A percentile compares a stretch with the other conserved stretches of the same genome.
phyloP scores from a whole-genome alignment of 2,797 vertebrate genomes.

The Lophotriccus pileatus region DNA sequence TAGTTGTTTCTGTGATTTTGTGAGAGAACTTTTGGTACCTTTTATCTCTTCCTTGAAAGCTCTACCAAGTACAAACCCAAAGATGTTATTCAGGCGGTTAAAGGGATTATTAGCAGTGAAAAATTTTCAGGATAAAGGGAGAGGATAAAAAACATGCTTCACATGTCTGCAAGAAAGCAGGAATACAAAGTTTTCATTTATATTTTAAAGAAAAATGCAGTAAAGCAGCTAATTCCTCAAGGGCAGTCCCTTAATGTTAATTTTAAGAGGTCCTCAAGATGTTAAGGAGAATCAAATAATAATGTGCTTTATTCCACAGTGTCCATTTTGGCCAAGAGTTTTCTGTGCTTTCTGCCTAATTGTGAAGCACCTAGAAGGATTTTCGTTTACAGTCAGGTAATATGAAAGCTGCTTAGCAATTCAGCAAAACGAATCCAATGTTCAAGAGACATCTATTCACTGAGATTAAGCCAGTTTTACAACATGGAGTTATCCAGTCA shows the following conservation, averaged over 20 bases:
- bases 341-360: neutral
- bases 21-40: neutral
- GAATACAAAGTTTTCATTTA: neutral
- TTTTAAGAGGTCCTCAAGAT: neutral
- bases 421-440: conserved; percentile 27
- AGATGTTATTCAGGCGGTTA: neutral
- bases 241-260: neutral
- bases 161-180: neutral
- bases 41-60: neutral
- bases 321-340: neutral
- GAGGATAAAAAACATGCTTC: neutral
- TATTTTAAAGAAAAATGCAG: neutral
- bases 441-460: conserved; percentile 14
- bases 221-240: neutral
- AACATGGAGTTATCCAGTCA: conserved; percentile 8
- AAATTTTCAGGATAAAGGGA: neutral
- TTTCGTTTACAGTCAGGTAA: conserved; percentile 20
- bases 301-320: neutral
- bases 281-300: neutral
- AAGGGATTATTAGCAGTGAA: neutral
- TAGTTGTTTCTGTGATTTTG: neutral
- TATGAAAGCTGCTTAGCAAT: conserved; percentile 32
- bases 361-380: neutral
- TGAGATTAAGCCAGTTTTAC: conserved; percentile 47
- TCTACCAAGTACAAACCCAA: neutral